Evolutionary conservation across 2,888 invertebrate genomes (phyloP).

Genomic region (Lasioglossum marginatum): DNA sequence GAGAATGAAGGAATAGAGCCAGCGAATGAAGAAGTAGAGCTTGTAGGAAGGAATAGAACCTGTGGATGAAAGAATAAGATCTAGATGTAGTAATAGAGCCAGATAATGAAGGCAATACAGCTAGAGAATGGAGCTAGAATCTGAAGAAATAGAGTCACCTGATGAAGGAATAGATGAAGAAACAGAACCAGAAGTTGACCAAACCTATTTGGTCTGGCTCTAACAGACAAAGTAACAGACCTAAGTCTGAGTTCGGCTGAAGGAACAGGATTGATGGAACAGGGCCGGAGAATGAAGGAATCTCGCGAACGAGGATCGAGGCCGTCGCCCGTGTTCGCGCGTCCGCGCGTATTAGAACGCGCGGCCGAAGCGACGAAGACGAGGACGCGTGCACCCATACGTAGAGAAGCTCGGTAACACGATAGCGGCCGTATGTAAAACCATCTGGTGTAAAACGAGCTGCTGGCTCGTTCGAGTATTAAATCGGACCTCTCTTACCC

Average conservation of each 20-base stretch:
- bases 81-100: no score
- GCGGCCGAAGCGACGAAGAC: conserved; percentile 30
- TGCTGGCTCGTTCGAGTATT: conserved; percentile 83
- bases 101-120: no score
- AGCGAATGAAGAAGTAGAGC: no score
- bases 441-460: conserved; percentile 84
- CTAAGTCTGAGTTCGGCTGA: no score
- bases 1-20: no score
- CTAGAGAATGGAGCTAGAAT: no score
- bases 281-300: background rate
- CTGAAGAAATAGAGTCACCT: no score
- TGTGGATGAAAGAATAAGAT: no score
- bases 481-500: conserved; percentile 79
- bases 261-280: background rate
- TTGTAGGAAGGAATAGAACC: no score
- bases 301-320: conserved; percentile 50
- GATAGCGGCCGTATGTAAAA: conserved; percentile 83
- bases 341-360: conserved; percentile 59
- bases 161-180: no score
- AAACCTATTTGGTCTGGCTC: no score
- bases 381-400: conserved; percentile 58
- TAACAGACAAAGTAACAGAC: background rate
- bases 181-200: no score
- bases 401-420: conserved; percentile 76
- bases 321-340: conserved; percentile 36